These are phyloP conservation scores for Mixornis gularis DNA, from an alignment of 2,113 vertebrate genomes.

Conservation along the genomic window DNA sequence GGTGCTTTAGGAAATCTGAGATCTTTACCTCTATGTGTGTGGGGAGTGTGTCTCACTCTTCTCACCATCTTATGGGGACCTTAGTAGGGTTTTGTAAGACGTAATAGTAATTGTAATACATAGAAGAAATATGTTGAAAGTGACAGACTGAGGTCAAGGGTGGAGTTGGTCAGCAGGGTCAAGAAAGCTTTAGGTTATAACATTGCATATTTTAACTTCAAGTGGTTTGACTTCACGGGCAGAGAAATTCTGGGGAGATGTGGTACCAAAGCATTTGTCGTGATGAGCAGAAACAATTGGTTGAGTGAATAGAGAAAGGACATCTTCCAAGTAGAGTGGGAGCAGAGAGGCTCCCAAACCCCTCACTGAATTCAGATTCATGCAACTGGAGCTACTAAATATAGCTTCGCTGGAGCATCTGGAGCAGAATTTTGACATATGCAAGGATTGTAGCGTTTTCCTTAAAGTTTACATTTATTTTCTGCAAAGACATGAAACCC, in stretches of 20 bases:
- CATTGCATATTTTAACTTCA: background rate
- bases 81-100: background rate
- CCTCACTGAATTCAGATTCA: background rate
- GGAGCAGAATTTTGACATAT: background rate
- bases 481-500: background rate
- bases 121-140: background rate
- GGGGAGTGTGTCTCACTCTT: accelerated
- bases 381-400: background rate
- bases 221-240: background rate
- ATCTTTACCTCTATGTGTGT: background rate
- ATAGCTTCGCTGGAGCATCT: background rate
- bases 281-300: background rate
- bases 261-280: background rate
- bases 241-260: background rate
- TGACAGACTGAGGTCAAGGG: background rate
- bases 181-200: background rate
- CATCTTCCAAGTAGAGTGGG: too few species aligned
- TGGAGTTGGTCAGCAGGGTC: background rate
- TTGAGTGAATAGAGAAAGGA: background rate
- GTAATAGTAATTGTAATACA: background rate
- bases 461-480: background rate
- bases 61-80: background rate
- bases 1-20: background rate
- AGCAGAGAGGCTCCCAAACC: background rate
- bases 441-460: background rate